Evolutionary conservation across 1,140 invertebrate species (phyloP).

Genomic region (Papilio glaucus): DNA sequence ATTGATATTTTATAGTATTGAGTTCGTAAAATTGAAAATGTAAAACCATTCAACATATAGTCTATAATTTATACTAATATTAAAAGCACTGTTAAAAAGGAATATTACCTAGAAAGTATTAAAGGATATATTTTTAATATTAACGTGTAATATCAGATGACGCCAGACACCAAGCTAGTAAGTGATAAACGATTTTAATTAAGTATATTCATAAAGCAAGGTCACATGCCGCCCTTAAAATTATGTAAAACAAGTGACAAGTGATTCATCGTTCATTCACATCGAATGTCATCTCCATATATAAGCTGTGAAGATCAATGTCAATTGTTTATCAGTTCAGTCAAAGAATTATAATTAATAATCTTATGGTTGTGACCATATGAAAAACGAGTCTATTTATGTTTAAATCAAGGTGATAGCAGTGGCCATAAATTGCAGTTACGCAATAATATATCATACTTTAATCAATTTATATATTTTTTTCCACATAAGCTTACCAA

Average conservation of each 20-base stretch:
- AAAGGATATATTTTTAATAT: no score
- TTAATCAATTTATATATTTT: no score
- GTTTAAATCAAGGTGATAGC: background rate
- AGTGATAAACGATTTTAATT: background rate
- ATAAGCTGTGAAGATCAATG: slow-evolving; percentile 18
- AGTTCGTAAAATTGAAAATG: no score
- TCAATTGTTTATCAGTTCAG: slow-evolving; percentile 21
- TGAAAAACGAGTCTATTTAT: background rate
- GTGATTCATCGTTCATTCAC: slow-evolving; percentile 20
- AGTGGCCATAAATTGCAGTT: background rate
- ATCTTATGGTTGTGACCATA: slow-evolving; percentile 3
- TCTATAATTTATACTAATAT: no score
- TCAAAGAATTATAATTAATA: slow-evolving; percentile 8
- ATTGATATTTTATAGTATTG: no score
- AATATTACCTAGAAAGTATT: no score
- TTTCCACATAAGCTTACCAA: no score
- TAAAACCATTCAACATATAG: no score
- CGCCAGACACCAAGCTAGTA: background rate
- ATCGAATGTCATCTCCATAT: slow-evolving; percentile 17
- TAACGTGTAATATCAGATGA: no score
- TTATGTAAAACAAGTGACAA: slow-evolving; percentile 2
- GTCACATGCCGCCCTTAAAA: background rate
- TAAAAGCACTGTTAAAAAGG: no score
- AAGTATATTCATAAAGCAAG: background rate
- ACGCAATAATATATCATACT: no score